phyloP scores from a whole-genome alignment of 2,797 vertebrate species.

The Podargus strigoides region DNA sequence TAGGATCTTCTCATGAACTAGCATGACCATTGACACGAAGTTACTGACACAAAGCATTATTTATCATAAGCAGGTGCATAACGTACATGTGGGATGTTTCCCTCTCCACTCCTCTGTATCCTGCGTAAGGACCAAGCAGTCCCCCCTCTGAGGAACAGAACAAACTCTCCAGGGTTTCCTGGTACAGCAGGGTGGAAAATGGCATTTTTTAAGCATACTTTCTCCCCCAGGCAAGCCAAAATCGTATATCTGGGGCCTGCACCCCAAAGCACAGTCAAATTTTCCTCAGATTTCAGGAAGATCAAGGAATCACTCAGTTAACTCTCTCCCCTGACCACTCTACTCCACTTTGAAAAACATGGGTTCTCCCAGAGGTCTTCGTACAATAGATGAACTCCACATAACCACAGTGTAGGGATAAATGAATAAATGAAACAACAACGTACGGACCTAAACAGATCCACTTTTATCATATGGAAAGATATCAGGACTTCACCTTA shows the following conservation, averaged over 20 bases:
- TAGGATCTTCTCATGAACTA: neutral
- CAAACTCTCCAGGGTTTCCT: neutral
- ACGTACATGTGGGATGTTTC: neutral
- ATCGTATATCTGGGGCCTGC: neutral
- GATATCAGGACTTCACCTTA: neutral
- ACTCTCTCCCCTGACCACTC: neutral
- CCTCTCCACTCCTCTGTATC: neutral
- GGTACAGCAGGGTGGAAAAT: neutral
- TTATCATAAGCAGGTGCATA: neutral
- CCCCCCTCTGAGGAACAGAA: neutral
- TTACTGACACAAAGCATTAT: neutral
- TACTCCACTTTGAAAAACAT: neutral
- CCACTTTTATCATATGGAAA: neutral
- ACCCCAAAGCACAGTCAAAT: neutral
- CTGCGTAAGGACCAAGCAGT: neutral
- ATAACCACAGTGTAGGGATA: neutral
- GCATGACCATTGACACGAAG: neutral
- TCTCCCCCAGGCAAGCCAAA: neutral
- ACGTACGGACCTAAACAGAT: neutral
- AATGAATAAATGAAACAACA: neutral
- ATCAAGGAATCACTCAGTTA: neutral
- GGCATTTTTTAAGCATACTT: neutral
- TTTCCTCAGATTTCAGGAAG: neutral
- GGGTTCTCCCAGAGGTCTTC: neutral
- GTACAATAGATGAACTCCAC: neutral